Base-by-base conservation (phyloP, 1,140 invertebrate species). In the Rhagoletis zephyria region DNA sequence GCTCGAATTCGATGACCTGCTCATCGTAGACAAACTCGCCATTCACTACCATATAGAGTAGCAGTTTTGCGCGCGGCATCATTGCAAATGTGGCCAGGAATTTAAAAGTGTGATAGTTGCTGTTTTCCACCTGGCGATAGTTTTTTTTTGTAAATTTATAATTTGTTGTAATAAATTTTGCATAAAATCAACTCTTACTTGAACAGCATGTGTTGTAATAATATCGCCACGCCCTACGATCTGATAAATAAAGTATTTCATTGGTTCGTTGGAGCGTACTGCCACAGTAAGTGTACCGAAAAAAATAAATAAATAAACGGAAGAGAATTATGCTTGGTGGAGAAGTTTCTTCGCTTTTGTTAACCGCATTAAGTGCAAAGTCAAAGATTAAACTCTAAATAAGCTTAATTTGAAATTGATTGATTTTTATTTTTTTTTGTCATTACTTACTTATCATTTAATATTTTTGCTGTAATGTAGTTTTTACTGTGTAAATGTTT, bases 201-300 rank as follows among this genome's bases (percentile, higher is more conserved):
- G 94, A 3, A 97, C 93, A 16, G 95, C 95, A 87, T 95, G 95
- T 1, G 96, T 95, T 14, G 95, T 91, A 1, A 98, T 93, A 45
- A 99, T 96, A 91, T 98, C 96, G 2, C 98, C 98, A 59, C 97
- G 95, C 16, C 97, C 97, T 87, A 99, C 94, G 63, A 99, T 94
- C 90, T 98, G 95, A 90, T 97, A 97, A 89, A 95, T 96, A 30
- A 97, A 94, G 88, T 97, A 95, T 88, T 95, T 95, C 92, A 99
- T 94, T 1, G 95, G 95, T 90, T 96, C 95, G 0, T 97, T 98
- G 2, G 97, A 96, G 88, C 97, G 96, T 0, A 99, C 95, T 88
- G 96, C 94, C 42, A 98, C 95, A 86, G 96, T 30, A 30, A 30
- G 30, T 30, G 30, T 30, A 30, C 30, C 30, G 30, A 30, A 30